Percentiles rank a stretch among this genome's conserved stretches.
Evolutionary conservation across 1,140 invertebrate genomes (phyloP).

Genomic region (Magallana angulata): DNA sequence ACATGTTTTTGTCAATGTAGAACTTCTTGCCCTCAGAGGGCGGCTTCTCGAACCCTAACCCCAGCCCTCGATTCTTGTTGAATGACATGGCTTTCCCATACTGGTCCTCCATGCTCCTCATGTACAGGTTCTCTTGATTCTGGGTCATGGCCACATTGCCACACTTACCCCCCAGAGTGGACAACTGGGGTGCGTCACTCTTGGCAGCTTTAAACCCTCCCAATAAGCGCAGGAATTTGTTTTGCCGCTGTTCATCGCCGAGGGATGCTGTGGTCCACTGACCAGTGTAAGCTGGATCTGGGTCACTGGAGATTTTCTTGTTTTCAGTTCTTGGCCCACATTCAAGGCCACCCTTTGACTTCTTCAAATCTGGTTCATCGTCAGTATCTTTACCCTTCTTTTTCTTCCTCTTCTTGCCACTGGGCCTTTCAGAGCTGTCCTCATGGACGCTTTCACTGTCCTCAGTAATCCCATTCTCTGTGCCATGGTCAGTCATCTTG

Average conservation of each 20-base stretch:
- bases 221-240: slow-evolving; percentile 67
- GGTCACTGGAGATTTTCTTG: background rate
- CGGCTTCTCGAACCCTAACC: slow-evolving; percentile 64
- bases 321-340: background rate
- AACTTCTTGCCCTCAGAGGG: slow-evolving; percentile 69
- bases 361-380: slow-evolving; percentile 40
- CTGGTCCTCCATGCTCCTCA: slow-evolving; percentile 63
- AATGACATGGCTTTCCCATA: slow-evolving; percentile 65
- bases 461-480: background rate
- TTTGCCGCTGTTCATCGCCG: slow-evolving; percentile 60
- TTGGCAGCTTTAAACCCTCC: slow-evolving; percentile 65
- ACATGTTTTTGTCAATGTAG: slow-evolving; percentile 64
- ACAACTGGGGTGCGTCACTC: background rate
- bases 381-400: slow-evolving; percentile 39
- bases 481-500: background rate
- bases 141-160: slow-evolving; percentile 61
- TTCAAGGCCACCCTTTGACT: background rate
- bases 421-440: background rate
- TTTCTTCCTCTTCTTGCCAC: slow-evolving; percentile 43
- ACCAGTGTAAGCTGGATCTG: slow-evolving; percentile 27
- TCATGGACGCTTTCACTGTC: background rate
- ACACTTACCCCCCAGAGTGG: background rate
- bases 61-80: slow-evolving; percentile 60
- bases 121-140: slow-evolving; percentile 52
- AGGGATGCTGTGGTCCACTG: slow-evolving; percentile 67